These are phyloP conservation scores for Hylaeus volcanicus DNA, from an alignment of 1,140 invertebrate genomes.

Conservation along the genomic window DNA sequence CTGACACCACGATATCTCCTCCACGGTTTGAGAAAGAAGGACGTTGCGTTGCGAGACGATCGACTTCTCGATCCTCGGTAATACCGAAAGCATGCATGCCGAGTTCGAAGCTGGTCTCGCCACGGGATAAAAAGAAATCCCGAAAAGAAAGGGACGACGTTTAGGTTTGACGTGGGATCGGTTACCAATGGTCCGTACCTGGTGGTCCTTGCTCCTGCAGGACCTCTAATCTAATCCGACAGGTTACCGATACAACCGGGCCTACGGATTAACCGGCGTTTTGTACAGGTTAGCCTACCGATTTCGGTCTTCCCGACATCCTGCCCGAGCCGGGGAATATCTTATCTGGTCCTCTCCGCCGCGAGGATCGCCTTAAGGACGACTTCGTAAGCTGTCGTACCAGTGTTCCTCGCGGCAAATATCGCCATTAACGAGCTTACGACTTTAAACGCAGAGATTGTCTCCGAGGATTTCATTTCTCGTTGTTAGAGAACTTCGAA, in stretches of 20 bases:
- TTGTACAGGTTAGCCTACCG: conserved; percentile 72
- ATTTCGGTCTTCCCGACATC: conserved; percentile 53
- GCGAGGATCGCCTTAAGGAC: conserved; percentile 20
- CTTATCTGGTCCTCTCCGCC: conserved; percentile 36
- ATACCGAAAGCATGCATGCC: not conserved
- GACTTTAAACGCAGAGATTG: conserved; percentile 1
- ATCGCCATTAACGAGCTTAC: conserved; percentile 12
- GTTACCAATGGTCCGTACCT: conserved; percentile 60
- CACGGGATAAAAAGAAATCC: conserved; percentile 30
- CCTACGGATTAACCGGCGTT: conserved; percentile 68
- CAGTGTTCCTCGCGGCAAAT: conserved; percentile 3
- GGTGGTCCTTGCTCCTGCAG: conserved; percentile 65
- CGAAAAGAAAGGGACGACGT: conserved; percentile 33
- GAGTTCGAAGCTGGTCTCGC: conserved; percentile 10
- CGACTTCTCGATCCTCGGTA: not conserved
- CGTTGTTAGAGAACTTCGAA: not conserved
- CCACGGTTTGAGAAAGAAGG: not conserved
- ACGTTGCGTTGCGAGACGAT: not conserved
- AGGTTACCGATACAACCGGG: conserved; percentile 68
- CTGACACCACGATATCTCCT: not conserved
- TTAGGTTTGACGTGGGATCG: conserved; percentile 61
- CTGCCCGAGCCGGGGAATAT: conserved; percentile 20
- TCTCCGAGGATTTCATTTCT: not conserved
- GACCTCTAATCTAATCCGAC: conserved; percentile 72
- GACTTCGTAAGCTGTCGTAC: conserved; percentile 31